phyloP scores from a whole-genome alignment of 2,113 vertebrate genomes.

The Cygnus buccinator region DNA sequence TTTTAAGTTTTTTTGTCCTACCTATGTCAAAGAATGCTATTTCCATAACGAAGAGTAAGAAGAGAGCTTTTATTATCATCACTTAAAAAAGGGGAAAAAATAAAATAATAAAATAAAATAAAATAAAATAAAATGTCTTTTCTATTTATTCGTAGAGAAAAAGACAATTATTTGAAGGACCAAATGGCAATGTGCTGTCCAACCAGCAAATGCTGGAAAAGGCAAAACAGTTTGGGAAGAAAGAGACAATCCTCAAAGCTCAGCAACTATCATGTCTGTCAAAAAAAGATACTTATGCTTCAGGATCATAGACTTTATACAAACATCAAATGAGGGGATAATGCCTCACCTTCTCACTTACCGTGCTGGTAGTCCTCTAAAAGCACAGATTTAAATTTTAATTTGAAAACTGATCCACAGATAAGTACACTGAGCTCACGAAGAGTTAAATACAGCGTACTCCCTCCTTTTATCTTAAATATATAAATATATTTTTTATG shows the following conservation, averaged over 20 bases:
- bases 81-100: too few relatives aligned
- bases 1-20: neutral
- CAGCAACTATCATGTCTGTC: neutral
- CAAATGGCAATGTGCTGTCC: neutral
- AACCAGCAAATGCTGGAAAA: neutral
- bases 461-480: neutral
- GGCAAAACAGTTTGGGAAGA: neutral
- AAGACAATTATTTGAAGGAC: neutral
- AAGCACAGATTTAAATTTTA: neutral
- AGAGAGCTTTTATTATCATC: too few relatives aligned
- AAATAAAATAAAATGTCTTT: neutral
- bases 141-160: neutral
- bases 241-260: neutral
- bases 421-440: neutral
- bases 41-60: neutral
- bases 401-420: neutral
- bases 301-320: neutral
- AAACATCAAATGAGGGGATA: neutral
- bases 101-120: too few relatives aligned
- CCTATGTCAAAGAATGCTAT: neutral
- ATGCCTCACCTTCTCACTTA: neutral
- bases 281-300: neutral
- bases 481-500: fast-evolving
- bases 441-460: neutral
- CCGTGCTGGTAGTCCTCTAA: neutral